These are phyloP conservation scores for Drusus annulatus DNA, from an alignment of 1,140 invertebrate species.

Conservation along the genomic window DNA sequence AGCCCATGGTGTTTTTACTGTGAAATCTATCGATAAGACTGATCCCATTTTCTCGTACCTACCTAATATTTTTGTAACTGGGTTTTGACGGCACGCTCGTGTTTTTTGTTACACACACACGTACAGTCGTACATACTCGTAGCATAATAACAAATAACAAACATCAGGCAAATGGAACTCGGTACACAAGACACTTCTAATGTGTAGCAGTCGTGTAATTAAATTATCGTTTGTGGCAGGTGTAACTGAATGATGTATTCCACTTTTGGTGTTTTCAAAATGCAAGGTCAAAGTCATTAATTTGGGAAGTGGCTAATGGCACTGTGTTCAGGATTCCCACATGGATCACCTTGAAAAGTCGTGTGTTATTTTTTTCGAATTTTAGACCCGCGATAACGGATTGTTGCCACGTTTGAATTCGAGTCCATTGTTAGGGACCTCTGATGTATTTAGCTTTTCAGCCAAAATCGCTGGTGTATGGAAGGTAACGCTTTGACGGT, in stretches of 20 bases:
- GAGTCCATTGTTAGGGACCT: constrained; percentile 15
- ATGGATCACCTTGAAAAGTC: constrained; percentile 22
- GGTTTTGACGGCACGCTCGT: too few species aligned
- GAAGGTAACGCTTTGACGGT: constrained; percentile 2
- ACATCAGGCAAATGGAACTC: too few species aligned
- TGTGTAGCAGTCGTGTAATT: too few species aligned
- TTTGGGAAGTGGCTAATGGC: constrained; percentile 36
- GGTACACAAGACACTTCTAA: too few species aligned
- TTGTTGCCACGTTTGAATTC: constrained; percentile 19
- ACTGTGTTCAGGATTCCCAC: constrained; percentile 23
- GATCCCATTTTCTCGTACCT: too few species aligned
- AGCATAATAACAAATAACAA: too few species aligned
- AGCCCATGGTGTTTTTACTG: too few species aligned
- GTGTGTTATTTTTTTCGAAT: constrained; percentile 16
- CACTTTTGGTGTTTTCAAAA: constrained; percentile 4
- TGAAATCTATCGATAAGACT: too few species aligned
- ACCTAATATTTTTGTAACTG: too few species aligned
- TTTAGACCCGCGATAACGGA: constrained; percentile 25
- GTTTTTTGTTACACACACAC: too few species aligned
- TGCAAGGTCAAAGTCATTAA: constrained; percentile 36
- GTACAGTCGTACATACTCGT: too few species aligned
- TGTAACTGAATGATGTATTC: background rate
- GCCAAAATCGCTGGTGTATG: background rate
- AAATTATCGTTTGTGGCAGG: too few species aligned
- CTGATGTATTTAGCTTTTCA: background rate